A percentile compares a stretch with the other conserved stretches of the same genome.
Evolutionary conservation across 1,140 invertebrate species (phyloP).

Genomic region (Himalopsyche phryganea): DNA sequence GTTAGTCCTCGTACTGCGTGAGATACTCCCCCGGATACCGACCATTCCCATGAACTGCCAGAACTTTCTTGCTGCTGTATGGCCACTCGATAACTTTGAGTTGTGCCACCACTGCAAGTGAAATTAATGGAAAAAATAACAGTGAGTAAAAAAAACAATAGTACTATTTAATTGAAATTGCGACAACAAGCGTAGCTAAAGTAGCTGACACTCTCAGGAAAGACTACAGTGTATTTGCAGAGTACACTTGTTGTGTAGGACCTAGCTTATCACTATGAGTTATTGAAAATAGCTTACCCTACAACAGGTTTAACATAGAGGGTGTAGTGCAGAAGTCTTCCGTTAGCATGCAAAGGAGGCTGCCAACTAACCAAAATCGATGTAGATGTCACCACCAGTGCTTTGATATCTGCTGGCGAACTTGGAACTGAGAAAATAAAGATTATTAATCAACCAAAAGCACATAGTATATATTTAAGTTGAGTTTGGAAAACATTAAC

Average conservation of each 20-base stretch:
- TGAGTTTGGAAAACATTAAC: too few species aligned
- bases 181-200: too few species aligned
- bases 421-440: constrained; percentile 68
- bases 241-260: too few species aligned
- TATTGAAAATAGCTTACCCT: constrained; percentile 14
- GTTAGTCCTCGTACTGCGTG: constrained; percentile 62
- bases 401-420: constrained; percentile 77
- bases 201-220: too few species aligned
- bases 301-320: constrained; percentile 60
- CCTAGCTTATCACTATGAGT: too few species aligned
- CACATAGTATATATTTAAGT: too few species aligned
- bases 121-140: too few species aligned
- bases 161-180: too few species aligned
- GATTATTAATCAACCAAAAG: too few species aligned
- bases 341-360: constrained; percentile 75
- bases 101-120: constrained; percentile 22
- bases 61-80: neutral
- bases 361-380: constrained; percentile 83
- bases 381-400: constrained; percentile 70
- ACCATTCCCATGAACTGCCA: neutral
- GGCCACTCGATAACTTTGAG: constrained; percentile 24
- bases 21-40: constrained; percentile 3
- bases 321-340: constrained; percentile 75
- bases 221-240: too few species aligned
- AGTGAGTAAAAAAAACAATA: too few species aligned